Evolutionary conservation across 1,140 invertebrate genomes (phyloP).

Genomic region (Pygmarrhopalites habei): DNA sequence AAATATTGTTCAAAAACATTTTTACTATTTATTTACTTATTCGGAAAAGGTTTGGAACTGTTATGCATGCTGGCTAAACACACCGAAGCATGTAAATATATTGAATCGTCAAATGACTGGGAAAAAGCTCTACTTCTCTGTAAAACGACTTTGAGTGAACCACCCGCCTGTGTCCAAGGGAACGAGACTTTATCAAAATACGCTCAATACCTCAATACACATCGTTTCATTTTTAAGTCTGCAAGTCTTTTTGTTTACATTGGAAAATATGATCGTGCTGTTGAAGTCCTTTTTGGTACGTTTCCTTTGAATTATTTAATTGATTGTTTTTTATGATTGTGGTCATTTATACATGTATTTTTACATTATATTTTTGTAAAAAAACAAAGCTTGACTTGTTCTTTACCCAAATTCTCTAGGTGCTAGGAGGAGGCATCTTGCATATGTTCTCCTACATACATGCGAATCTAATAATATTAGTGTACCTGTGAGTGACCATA

Average conservation of each 20-base stretch:
- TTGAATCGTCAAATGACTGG: conserved; percentile 38
- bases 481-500: conserved; percentile 30
- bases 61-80: conserved; percentile 33
- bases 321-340: too few relatives aligned
- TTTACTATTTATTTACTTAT: not conserved
- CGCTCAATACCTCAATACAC: conserved; percentile 30
- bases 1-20: not conserved
- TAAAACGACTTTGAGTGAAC: conserved; percentile 27
- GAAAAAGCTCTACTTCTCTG: conserved; percentile 32
- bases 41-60: conserved; percentile 29
- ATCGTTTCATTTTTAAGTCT: conserved; percentile 26
- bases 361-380: too few relatives aligned
- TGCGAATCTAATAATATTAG: conserved; percentile 20
- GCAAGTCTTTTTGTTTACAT: conserved; percentile 29
- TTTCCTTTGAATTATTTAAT: too few relatives aligned
- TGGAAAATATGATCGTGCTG: conserved; percentile 33
- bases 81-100: conserved; percentile 35
- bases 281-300: conserved; percentile 35
- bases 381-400: too few relatives aligned
- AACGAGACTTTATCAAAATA: conserved; percentile 32
- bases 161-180: not conserved
- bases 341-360: too few relatives aligned
- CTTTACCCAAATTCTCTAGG: too few relatives aligned
- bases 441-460: conserved; percentile 26
- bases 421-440: conserved; percentile 25